These are phyloP conservation scores for Orthonyx spaldingii DNA, from an alignment of 2,113 vertebrate species.

Conservation along the genomic window DNA sequence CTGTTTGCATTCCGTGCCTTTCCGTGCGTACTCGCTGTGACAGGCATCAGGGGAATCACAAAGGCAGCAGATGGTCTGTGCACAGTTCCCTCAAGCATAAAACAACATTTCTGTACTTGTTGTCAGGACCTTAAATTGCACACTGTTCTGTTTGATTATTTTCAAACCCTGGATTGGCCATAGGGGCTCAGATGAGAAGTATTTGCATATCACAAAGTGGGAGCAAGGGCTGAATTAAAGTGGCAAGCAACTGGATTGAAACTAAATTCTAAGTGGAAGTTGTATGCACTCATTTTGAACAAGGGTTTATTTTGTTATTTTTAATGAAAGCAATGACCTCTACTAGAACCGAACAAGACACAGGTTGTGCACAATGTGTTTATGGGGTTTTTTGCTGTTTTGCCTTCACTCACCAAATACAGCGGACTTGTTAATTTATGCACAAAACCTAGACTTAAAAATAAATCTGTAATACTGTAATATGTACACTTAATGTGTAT, in stretches of 20 bases:
- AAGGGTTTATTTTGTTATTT: not conserved
- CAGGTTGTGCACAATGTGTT: not conserved
- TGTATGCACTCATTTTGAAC: not conserved
- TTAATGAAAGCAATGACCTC: not conserved
- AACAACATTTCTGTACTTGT: slow-evolving; percentile 60
- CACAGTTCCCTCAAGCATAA: slow-evolving; percentile 64
- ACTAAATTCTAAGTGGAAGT: slow-evolving; percentile 28
- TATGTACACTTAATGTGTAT: not conserved
- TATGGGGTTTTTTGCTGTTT: not conserved
- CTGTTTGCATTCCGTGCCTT: not conserved
- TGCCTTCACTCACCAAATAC: not conserved
- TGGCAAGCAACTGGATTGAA: slow-evolving; percentile 41
- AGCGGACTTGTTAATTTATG: not conserved
- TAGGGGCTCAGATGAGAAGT: slow-evolving; percentile 30
- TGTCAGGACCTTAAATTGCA: slow-evolving; percentile 66
- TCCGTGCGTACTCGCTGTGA: slow-evolving; percentile 13
- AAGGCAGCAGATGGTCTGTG: slow-evolving; percentile 67
- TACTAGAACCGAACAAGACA: not conserved
- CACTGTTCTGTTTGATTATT: slow-evolving; percentile 66
- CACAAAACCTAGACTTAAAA: not conserved
- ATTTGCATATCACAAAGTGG: slow-evolving; percentile 44
- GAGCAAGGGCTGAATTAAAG: slow-evolving; percentile 39
- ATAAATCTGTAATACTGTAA: not conserved
- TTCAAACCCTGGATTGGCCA: slow-evolving; percentile 48
- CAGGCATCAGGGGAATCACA: slow-evolving; percentile 56